phyloP scores from a whole-genome alignment of 2,797 vertebrate species.

The Loriculus beryllinus region DNA sequence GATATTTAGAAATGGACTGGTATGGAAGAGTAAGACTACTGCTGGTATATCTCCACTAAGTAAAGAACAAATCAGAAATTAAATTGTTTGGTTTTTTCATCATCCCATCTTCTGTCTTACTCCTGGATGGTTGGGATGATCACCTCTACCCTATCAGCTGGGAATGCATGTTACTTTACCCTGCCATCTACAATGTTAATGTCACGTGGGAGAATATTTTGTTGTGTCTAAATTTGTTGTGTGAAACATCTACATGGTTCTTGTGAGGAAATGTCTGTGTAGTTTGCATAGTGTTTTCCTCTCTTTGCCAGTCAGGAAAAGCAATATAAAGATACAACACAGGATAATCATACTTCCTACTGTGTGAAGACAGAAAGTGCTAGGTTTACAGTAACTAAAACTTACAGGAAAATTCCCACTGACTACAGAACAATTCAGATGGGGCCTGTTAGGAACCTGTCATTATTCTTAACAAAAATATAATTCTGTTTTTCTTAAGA shows the following conservation, averaged over 20 bases:
- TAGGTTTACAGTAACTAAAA: not conserved
- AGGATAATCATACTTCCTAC: not conserved
- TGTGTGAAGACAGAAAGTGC: not conserved
- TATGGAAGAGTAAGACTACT: not conserved
- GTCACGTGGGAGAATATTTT: not conserved
- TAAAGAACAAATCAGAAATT: not conserved
- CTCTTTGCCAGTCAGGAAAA: not conserved
- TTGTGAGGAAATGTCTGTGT: not conserved
- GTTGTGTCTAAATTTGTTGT: not conserved
- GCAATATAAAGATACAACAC: not conserved
- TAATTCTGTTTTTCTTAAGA: not conserved
- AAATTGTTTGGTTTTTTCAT: not conserved
- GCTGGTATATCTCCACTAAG: not conserved
- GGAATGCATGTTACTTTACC: not conserved
- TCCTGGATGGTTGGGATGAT: not conserved
- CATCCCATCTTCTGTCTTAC: not conserved
- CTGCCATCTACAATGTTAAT: not conserved
- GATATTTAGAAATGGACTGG: not conserved
- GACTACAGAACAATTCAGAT: not conserved
- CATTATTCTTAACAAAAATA: not conserved
- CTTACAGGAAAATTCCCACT: not conserved
- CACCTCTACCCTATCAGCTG: not conserved
- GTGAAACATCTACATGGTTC: not conserved
- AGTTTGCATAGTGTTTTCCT: not conserved
- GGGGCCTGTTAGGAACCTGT: not conserved